Conservation (phyloP, 2,888 invertebrate genomes). For the Microplitis deprimator region DNA sequence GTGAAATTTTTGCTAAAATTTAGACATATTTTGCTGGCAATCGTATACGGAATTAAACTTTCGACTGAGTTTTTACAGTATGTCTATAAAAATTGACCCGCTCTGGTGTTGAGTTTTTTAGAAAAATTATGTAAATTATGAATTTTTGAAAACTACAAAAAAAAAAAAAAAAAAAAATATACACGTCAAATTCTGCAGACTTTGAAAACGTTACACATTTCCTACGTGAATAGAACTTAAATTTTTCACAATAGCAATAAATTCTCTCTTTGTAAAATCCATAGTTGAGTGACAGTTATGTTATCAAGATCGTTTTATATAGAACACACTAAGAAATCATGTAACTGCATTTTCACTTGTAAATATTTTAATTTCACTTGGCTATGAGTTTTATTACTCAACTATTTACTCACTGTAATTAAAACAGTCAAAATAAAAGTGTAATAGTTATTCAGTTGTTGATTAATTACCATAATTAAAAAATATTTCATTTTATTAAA, state of each 20-base stretch:
- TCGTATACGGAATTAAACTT: too few relatives aligned
- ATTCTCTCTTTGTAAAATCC: slow-evolving; percentile 1
- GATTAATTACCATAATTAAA: background rate
- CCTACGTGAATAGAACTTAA: background rate
- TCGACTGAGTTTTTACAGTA: too few relatives aligned
- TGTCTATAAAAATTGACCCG: too few relatives aligned
- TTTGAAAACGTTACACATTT: background rate
- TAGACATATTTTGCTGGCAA: too few relatives aligned
- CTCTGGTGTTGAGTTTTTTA: too few relatives aligned
- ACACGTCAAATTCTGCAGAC: background rate
- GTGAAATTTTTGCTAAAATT: too few relatives aligned
- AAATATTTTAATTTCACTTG: slow-evolving; percentile 26
- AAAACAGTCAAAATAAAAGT: background rate
- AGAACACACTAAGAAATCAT: slow-evolving; percentile 17
- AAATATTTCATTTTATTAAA: background rate
- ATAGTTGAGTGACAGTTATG: slow-evolving; percentile 13
- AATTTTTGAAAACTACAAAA: background rate
- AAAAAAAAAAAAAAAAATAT: background rate
- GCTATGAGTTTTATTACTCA: slow-evolving; percentile 7
- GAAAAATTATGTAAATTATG: too few relatives aligned
- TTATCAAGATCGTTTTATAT: slow-evolving; percentile 28
- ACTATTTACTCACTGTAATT: slow-evolving; percentile 13
- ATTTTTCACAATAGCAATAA: background rate
- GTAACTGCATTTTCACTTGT: slow-evolving; percentile 37
- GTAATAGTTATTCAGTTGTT: background rate